These are phyloP conservation scores for Cydia strobilella DNA, from an alignment of 1,140 invertebrate species.

Conservation along the genomic window DNA sequence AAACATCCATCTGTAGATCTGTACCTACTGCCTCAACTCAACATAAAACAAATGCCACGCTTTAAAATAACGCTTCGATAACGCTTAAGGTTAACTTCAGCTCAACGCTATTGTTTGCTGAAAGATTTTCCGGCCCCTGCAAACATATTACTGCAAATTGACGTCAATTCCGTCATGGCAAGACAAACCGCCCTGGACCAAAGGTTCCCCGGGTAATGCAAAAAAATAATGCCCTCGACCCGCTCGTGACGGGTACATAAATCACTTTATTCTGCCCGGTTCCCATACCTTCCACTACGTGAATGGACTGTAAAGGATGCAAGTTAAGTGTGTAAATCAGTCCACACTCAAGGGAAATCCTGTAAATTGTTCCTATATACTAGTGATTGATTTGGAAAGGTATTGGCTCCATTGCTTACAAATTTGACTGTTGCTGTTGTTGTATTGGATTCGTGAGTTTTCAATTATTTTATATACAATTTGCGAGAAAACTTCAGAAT, in stretches of 20 bases:
- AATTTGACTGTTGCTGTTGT: neutral
- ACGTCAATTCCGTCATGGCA: slow-evolving; percentile 4
- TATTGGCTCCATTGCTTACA: slow-evolving; percentile 2
- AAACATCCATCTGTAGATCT: too few relatives aligned
- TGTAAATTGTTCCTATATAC: slow-evolving; percentile 15
- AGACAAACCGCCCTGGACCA: slow-evolving; percentile 17
- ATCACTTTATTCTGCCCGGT: slow-evolving; percentile 11
- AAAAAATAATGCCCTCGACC: slow-evolving; percentile 16
- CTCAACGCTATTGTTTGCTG: neutral
- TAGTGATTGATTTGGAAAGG: slow-evolving; percentile 1
- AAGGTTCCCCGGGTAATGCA: slow-evolving; percentile 8
- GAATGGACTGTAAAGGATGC: slow-evolving; percentile 1
- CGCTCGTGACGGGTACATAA: slow-evolving; percentile 7
- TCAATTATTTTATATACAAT: neutral
- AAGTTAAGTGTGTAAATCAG: slow-evolving; percentile 16
- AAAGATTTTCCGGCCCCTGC: neutral
- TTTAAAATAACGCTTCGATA: neutral
- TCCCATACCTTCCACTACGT: slow-evolving; percentile 15
- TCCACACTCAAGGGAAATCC: neutral
- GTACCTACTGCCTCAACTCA: too few relatives aligned
- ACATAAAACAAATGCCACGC: neutral
- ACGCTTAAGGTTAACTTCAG: neutral
- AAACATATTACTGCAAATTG: slow-evolving; percentile 15
- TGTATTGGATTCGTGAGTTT: neutral
- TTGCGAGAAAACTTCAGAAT: neutral